Base-by-base conservation (phyloP, 2,797 vertebrate species). In the Takifugu ocellatus region DNA sequence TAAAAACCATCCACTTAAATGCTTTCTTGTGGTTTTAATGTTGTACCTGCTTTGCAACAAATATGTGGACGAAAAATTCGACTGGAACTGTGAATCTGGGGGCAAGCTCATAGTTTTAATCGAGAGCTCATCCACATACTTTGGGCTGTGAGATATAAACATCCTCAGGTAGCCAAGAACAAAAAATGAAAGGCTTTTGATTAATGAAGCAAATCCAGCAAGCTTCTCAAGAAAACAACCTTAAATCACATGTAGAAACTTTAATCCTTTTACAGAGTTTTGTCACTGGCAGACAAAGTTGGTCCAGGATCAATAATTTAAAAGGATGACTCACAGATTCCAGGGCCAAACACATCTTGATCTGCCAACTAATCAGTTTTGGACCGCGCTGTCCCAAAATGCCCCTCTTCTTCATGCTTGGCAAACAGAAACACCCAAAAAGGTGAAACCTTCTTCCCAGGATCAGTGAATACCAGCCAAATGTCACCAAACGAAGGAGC, bases 251-350 rank as follows among this genome's bases (percentile, higher is more conserved):
- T 72, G 56, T 52, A 47, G 33, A 47, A 57, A 56, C 63, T 74
- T 79, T 80, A 73, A 79, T 81, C 66, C 62, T 49, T 54, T 68
- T 70, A 58, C 63, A 61, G 68, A 57, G 52, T 54, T 66, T 25
- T 43, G 49, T 67, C 11, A 14, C 66, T 68, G 72, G 71, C 66
- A 72, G 62, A 52, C 53, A 43, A 33, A 72, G 62, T 77, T 59
- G 63, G 59, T 74, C 67, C 51, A 51, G 78, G 64, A 82, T 81
- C 77, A 78, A 82, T 83, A 61, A 77, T 73, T 75, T 56, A 68
- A 56, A 72, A 66, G 63, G 58, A 15, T 59, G 58, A 64, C 59
- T 68, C 55, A 63, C 46, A 45, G 51, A 69, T 21, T 75, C 52
- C 51, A 50, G 44, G 69, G 63, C 64, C 61, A 79, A 78, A 77